Percentiles rank a stretch among this genome's conserved stretches.
Conservation (phyloP, 1,140 invertebrate species). For the Dysdera silvatica region DNA sequence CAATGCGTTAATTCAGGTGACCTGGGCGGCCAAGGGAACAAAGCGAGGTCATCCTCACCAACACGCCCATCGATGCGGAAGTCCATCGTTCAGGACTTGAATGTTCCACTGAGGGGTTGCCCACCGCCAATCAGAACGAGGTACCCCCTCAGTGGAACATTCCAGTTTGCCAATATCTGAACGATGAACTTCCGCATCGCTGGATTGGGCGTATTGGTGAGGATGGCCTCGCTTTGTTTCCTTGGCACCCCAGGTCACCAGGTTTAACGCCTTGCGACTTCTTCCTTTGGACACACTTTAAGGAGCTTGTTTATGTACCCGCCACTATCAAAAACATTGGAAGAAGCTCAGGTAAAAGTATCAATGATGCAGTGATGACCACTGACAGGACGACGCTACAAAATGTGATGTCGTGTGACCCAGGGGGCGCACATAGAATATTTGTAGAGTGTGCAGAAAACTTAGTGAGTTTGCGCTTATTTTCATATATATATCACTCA, state of each 20-base stretch:
- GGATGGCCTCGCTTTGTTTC: background rate
- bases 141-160: background rate
- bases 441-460: background rate
- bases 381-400: background rate
- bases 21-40: background rate
- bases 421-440: background rate
- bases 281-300: background rate
- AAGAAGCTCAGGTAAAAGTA: background rate
- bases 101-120: background rate
- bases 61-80: background rate
- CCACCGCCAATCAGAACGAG: background rate
- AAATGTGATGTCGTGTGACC: background rate
- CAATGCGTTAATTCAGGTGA: background rate
- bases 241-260: background rate
- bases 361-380: background rate
- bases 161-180: background rate
- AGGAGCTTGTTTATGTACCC: background rate
- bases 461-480: background rate
- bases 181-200: slow-evolving; percentile 4
- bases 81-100: slow-evolving; percentile 2
- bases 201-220: background rate
- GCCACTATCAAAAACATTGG: background rate
- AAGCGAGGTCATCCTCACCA: background rate
- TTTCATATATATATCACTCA: too few species aligned
- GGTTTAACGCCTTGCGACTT: background rate